Base-by-base conservation (phyloP, 2,113 vertebrate species). In the Heterotis niloticus region DNA sequence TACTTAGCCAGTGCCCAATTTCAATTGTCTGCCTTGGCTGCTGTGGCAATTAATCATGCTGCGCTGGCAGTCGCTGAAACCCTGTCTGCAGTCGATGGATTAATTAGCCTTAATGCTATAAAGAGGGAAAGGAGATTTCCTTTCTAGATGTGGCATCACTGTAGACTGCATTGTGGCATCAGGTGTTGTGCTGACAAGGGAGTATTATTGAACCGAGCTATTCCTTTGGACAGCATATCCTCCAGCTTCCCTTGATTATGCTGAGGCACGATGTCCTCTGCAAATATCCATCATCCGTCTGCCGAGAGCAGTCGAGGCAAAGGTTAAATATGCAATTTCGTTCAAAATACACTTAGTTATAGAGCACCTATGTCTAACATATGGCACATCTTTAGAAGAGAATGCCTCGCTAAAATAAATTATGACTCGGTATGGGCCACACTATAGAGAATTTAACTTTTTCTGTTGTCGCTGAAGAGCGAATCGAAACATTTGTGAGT, bases 21-120 rank as follows among this genome's bases (percentile, higher is more conserved):
- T 23, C 73, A 67, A 62, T 66, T 80, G 83, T 78, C 78, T 73
- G 72, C 67, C 65, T 57, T 79, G 26, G 68, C 78, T 34, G 60
- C 76, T 60, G 81, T 71, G 59, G 66, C 81, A 78, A 86, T 86
- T 64, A 87, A 83, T 84, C 68, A 81, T 64, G 26, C 72, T 79
- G 20, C 66, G 11, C 29, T 66, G 52, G 69, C 65, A 62, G 66
- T 51, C 60, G 28, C 65, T 56, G 60, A 69, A 74, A 62, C 44
- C 17, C 44, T n/a, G 18, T 80, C 60, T 78, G 79, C 79, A 79
- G 78, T 76, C 67, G 62, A 62, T 66, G 24, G 26, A 79, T 78
- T 81, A 78, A 80, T 86, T 79, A 81, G 73, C 69, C 73, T 69
- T 75, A 79, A 64, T 83, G 75, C 76, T 68, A 68, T 77, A 78